These are phyloP conservation scores for Agonopterix arenella DNA, from an alignment of 2,888 invertebrate genomes.

Conservation along the genomic window DNA sequence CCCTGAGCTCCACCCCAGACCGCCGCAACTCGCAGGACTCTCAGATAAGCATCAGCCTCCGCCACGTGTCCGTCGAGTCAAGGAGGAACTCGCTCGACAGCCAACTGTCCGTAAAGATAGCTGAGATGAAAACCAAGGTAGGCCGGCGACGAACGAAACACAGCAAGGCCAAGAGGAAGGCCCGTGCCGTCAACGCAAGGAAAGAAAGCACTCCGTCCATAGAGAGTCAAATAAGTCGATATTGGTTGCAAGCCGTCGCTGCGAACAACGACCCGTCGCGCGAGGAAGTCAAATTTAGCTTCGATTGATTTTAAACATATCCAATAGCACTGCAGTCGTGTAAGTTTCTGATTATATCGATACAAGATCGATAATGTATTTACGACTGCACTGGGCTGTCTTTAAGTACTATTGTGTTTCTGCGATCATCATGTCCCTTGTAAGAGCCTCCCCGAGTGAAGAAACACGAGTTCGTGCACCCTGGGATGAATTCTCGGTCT, in stretches of 20 bases:
- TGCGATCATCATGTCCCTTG: too few species aligned
- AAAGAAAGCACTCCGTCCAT: constrained; percentile 87
- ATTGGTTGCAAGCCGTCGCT: constrained; percentile 79
- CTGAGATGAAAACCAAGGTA: constrained; percentile 87
- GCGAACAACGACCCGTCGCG: constrained; percentile 75
- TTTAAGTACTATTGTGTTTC: too few species aligned
- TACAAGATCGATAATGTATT: too few species aligned
- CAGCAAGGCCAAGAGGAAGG: constrained; percentile 59
- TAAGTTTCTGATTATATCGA: not conserved
- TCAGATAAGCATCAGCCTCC: constrained; percentile 85
- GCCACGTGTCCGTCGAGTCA: constrained; percentile 91
- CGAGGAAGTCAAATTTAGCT: constrained; percentile 69
- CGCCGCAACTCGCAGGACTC: constrained; percentile 80
- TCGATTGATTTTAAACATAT: constrained; percentile 38
- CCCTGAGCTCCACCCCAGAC: constrained; percentile 73
- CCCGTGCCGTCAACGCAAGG: constrained; percentile 55
- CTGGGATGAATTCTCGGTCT: too few species aligned
- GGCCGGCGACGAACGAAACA: constrained; percentile 70
- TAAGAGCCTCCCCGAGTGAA: too few species aligned
- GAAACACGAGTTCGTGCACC: too few species aligned
- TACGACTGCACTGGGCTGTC: too few species aligned
- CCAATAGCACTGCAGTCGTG: not conserved
- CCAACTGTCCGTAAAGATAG: constrained; percentile 89
- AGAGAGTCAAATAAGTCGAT: constrained; percentile 85
- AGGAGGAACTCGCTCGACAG: constrained; percentile 92